Conservation (phyloP, 2,888 invertebrate species). For the Heliconius erato region DNA sequence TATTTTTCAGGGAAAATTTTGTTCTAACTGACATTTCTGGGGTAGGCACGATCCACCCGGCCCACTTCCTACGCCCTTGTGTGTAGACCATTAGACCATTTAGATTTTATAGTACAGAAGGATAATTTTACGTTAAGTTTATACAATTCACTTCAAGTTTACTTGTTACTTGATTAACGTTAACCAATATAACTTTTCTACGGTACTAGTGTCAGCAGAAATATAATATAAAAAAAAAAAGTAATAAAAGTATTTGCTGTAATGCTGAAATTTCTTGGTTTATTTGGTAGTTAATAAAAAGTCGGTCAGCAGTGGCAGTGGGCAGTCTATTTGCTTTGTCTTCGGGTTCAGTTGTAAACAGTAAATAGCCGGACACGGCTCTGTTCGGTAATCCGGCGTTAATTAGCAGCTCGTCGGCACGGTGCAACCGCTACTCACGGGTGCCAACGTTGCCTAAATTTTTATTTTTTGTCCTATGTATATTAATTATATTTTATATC, state of each 20-base stretch:
- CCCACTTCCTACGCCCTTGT: too few relatives aligned
- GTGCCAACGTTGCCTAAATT: conserved; percentile 33
- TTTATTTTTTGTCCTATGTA: background rate
- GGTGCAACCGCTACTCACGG: conserved; percentile 61
- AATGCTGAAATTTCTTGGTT: conserved; percentile 27
- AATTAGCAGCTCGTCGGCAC: conserved; percentile 80
- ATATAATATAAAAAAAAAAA: background rate
- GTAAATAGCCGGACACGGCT: conserved; percentile 76
- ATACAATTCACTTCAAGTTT: background rate
- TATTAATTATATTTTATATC: too few relatives aligned
- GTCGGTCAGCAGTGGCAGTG: conserved; percentile 67
- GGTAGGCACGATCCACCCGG: too few relatives aligned
- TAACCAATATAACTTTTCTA: background rate
- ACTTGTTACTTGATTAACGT: background rate
- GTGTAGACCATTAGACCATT: too few relatives aligned
- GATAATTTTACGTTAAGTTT: background rate
- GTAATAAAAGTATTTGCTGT: background rate
- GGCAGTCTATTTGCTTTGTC: conserved; percentile 79
- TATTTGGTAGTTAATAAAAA: conserved; percentile 68
- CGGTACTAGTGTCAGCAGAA: background rate
- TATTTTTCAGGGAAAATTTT: too few relatives aligned
- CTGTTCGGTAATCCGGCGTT: conserved; percentile 81
- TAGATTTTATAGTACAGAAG: background rate
- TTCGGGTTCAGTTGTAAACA: conserved; percentile 79
- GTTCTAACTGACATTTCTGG: too few relatives aligned